Evolutionary conservation across 2,113 vertebrate genomes (phyloP), one percentile per base, ranked within the genome.

Genomic region (Sialia sialis): DNA sequence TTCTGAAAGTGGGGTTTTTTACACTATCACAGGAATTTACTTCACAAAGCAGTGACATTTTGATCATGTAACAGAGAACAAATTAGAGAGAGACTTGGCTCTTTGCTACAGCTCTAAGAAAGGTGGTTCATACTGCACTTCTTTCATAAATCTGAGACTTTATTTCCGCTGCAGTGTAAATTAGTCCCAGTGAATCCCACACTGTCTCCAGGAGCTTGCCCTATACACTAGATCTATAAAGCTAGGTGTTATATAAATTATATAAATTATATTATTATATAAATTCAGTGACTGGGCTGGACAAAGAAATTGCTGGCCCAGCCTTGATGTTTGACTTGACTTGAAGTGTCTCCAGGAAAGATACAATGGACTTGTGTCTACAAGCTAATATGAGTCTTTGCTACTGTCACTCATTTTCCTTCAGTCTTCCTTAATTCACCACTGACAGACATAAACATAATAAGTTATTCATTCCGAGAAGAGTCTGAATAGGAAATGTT

Each of bases 11-110:
- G 72, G 4, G 1, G 0, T 60, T 98, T 64, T 77, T 55, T 6
- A 23, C 5, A 75, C 34, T 88, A 94, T 56, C 56, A 81, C 63
- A 96, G 97, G 54, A 97, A 96, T 92, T 83, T 92, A 95, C 81
- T 97, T 95, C 94, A 95, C 95, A 97, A 98, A 97, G 89, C 91
- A 94, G 89, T 94, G 96, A 97, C 95, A 97, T 97, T 97, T 97
- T 98, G 92, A 97, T 97, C 97, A 95, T 16, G 64, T 89, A 96
- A 79, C 44, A 79, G n/a, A 58, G 54, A 51, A 92, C 11, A 95
- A 86, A 60, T 87, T 68, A 38, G 13, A 48, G 48, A 94, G 60
- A 72, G 5, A 62, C 14, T 41, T 68, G 34, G 46, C 27, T 94
- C 34, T 80, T 94, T 62, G 63, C 93, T 82, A 86, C 8, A 39